Evolutionary conservation across 2,113 vertebrate species (phyloP).

Genomic region (Corydoras maculifer): DNA sequence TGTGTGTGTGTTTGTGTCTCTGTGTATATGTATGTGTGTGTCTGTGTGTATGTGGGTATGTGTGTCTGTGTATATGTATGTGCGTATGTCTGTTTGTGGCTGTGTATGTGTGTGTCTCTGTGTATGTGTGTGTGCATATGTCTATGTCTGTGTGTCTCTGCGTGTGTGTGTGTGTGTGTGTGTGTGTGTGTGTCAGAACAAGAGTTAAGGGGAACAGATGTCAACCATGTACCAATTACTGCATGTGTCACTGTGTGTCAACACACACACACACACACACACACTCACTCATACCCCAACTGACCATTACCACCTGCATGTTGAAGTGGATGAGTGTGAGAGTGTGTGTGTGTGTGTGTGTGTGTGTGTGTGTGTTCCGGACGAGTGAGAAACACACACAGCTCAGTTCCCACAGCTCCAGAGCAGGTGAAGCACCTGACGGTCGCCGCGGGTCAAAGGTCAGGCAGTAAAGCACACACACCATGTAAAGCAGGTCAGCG

Average conservation of each 20-base stretch:
- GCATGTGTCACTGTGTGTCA: constrained; percentile 23
- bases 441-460: constrained; percentile 7
- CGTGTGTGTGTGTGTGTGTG: constrained; percentile 38
- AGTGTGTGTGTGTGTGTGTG: neutral
- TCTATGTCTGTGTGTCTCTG: constrained; percentile 38
- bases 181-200: constrained; percentile 26
- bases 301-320: constrained; percentile 12
- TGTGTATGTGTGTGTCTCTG: neutral
- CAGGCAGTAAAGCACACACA: constrained; percentile 2
- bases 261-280: neutral
- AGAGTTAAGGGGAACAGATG: constrained; percentile 20
- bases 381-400: constrained; percentile 10
- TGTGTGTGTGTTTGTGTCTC: no score
- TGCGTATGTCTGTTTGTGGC: no score
- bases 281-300: neutral
- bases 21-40: no score
- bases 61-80: no score
- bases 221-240: constrained; percentile 28
- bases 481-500: neutral
- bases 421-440: constrained; percentile 20
- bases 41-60: no score
- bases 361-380: neutral
- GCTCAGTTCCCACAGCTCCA: constrained; percentile 10
- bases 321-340: constrained; percentile 1
- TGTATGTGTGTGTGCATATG: constrained; percentile 33